Evolutionary conservation across 2,888 invertebrate species (phyloP), one percentile per base, ranked within the genome.

Genomic region (Calameuta filiformis): DNA sequence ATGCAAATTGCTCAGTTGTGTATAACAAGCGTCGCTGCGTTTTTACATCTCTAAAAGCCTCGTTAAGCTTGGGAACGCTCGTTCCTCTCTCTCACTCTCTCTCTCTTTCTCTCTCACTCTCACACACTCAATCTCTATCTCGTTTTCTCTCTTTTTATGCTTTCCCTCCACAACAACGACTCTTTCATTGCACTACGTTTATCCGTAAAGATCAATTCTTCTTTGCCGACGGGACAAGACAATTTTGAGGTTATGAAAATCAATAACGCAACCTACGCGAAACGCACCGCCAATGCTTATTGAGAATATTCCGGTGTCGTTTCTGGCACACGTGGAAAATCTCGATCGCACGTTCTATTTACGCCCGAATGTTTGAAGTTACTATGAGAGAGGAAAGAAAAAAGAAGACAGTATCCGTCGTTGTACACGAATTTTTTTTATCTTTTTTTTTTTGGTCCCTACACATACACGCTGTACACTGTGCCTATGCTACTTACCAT

Each of bases 21-120:
- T 56, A 56, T 56, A 56, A 23, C 56, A 56, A 56, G 56, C 56
- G 56, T 71, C 15, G 71, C 71, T 71, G 71, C 71, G 71, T 71
- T 71, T 71, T 71, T 71, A 71, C 71, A 30, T 71, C 71, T 71
- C 71, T 71, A 71, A 71, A 71, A 71, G 71, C 31, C 71, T 71
- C 71, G 71, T 71, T 71, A 71, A 71, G 71, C 71, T 33, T 34
- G 31, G 33, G 71, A 31, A 34, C 31, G 71, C 71, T 34, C 33
- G 71, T 71, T 12, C 31, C 12, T 33, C 34, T 71, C 2, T 71
- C 33, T 30, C 69, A 12, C 15, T 69, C 69, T 33, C 30, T n/a
- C 6, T 33, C 31, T 69, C 71, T 15, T 1, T 31, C 35, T 35
- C 35, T 35, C 35, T 35, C 35, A 1, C 35, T 35, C 35, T 35